A percentile compares a stretch with the other conserved stretches of the same genome.
These are phyloP conservation scores for Sternotherus odoratus DNA, from an alignment of 2,797 vertebrate genomes.

Conservation along the genomic window DNA sequence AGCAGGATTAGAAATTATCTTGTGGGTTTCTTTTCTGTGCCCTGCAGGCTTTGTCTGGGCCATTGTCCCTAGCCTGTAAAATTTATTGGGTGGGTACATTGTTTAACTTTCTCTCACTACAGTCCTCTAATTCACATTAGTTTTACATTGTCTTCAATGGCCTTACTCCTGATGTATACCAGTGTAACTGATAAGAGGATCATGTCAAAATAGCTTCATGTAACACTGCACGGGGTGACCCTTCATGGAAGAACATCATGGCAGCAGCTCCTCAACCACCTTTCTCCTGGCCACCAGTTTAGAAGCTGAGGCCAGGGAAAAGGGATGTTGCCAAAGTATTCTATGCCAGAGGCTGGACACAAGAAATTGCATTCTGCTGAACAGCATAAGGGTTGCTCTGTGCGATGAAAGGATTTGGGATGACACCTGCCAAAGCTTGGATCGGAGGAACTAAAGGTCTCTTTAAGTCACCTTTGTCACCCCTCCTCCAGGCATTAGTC, in stretches of 20 bases:
- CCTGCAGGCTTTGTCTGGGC: neutral
- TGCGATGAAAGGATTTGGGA: neutral
- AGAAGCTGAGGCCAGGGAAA: neutral
- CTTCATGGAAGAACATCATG: neutral
- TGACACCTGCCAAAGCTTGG: neutral
- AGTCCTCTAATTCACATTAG: neutral
- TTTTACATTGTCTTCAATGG: neutral
- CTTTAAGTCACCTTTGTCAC: neutral
- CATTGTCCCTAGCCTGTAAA: neutral
- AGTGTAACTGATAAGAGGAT: neutral
- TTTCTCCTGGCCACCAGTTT: neutral
- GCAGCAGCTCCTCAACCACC: neutral
- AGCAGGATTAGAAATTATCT: fast-evolving
- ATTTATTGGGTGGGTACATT: neutral
- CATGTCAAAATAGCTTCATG: neutral
- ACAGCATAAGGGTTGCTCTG: neutral
- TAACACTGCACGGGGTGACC: neutral
- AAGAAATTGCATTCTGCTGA: neutral
- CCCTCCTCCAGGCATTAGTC: neutral
- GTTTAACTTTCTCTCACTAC: neutral
- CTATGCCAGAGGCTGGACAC: neutral
- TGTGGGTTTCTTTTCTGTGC: neutral
- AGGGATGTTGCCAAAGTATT: neutral
- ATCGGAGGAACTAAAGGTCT: neutral
- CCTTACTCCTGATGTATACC: neutral